Base-by-base conservation (phyloP, 1,140 invertebrate genomes). In the Lerema accius region DNA sequence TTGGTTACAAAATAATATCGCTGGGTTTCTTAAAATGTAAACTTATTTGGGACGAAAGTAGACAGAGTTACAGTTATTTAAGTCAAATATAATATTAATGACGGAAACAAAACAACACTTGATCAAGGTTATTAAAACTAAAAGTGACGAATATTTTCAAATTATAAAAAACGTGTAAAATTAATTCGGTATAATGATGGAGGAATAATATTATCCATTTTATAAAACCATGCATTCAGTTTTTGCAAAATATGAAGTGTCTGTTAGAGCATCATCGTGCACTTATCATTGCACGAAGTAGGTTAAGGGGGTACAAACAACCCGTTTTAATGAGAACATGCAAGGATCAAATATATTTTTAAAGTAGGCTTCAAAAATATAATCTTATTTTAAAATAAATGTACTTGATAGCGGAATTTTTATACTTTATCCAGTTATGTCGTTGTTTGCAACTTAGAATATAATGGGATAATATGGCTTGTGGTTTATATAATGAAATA, bases 291-390 rank as follows among this genome's bases (percentile, higher is more conserved):
- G 14, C 23, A 26, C 17, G 50, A 55, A 56, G 37, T 56, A 28
- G 51, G 51, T 56, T 43, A 56, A 56, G 51, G 39, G 40, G 35
- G 14, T 15, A 43, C 19, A 32, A 42, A 55, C 11, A 42, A 10
- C 13, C 40, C 15, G 19, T 10, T 56, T 56, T 56, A 56, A 56
- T 56, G 53, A 56, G 53, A 42, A 56, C 19, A 17, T 43, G 13
- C 23, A 43, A 56, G 19, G 23, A 56, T n/a, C 23, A 11, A 37
- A 37, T 37, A 3, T 37, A 37, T 37, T 37, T 37, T 11, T 37
- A 37, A 37, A n/a, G 35, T 37, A 37, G 1, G 35, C 35, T 37
- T 37, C 35, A 37, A 11, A 32, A 37, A 37, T 37, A 37, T n/a
- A 37, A 37, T 37, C n/a, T 37, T 11, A 11, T 37, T 11, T 37